phyloP scores from a whole-genome alignment of 2,797 vertebrate genomes.

The Heliangelus exortis region DNA sequence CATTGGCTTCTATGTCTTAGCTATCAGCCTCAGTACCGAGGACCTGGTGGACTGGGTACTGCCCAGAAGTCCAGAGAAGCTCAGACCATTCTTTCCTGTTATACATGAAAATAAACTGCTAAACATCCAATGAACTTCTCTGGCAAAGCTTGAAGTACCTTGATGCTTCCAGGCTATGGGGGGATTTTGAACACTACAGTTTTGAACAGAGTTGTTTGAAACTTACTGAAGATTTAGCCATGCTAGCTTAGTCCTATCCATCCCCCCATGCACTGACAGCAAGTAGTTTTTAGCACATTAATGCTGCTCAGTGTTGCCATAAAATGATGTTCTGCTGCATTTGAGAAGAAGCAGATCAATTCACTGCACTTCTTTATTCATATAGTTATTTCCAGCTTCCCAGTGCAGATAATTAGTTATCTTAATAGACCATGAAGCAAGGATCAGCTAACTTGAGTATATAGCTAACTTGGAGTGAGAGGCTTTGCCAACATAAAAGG shows the following conservation, averaged over 20 bases:
- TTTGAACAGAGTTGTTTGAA: background rate
- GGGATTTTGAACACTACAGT: background rate
- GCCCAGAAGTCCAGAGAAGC: background rate
- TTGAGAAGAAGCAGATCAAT: background rate
- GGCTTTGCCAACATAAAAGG: accelerated
- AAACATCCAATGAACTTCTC: background rate
- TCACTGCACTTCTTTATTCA: background rate
- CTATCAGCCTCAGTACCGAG: background rate
- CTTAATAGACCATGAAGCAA: background rate
- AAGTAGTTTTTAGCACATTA: background rate
- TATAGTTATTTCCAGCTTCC: background rate
- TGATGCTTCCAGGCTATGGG: background rate
- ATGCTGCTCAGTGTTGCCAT: background rate
- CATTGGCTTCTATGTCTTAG: background rate
- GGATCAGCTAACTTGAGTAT: background rate
- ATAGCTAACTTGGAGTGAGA: background rate
- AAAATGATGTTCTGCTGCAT: background rate
- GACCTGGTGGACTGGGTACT: background rate
- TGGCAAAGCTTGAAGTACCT: background rate
- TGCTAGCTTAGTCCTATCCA: background rate
- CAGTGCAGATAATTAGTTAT: background rate
- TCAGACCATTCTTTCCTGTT: background rate
- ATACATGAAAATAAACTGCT: background rate
- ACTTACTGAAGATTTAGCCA: background rate
- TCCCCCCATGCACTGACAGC: background rate